phyloP scores from a whole-genome alignment of 2,888 invertebrate genomes.

The Sinelater perroti region DNA sequence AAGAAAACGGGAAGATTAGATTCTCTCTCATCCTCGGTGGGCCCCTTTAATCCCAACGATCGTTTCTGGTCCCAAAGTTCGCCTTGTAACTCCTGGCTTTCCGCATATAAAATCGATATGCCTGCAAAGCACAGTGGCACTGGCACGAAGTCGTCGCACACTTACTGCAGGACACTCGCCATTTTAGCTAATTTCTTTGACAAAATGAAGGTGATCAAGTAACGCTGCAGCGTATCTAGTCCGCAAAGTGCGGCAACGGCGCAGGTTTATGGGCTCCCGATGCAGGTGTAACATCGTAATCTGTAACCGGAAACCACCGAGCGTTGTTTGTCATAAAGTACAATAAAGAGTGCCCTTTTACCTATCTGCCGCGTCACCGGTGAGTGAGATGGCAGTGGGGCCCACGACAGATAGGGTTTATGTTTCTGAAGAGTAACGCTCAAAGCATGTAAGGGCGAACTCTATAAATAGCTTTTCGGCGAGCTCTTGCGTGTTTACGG shows the following conservation, averaged over 20 bases:
- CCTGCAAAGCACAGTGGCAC: constrained; percentile 31
- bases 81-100: constrained; percentile 18
- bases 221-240: constrained; percentile 34
- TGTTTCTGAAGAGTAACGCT: constrained; percentile 21
- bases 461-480: constrained; percentile 10
- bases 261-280: constrained; percentile 40
- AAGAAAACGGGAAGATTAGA: constrained; percentile 16
- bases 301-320: constrained; percentile 40
- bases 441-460: constrained; percentile 23
- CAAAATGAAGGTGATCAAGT: constrained; percentile 46
- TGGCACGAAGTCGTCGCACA: constrained; percentile 29
- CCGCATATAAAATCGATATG: constrained; percentile 32
- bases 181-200: constrained; percentile 41
- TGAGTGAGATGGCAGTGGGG: constrained; percentile 22
- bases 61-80: constrained; percentile 27
- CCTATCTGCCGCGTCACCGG: constrained; percentile 27
- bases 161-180: constrained; percentile 29
- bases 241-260: constrained; percentile 33
- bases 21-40: constrained; percentile 19
- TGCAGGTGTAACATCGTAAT: constrained; percentile 45
- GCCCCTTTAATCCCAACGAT: constrained; percentile 30
- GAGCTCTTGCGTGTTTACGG: constrained; percentile 17
- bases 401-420: constrained; percentile 26
- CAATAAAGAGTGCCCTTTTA: constrained; percentile 28
- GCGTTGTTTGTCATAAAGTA: constrained; percentile 29